Evolutionary conservation across 2,888 invertebrate species (phyloP), one percentile per base, ranked within the genome.

Genomic region (Acheta domesticus): DNA sequence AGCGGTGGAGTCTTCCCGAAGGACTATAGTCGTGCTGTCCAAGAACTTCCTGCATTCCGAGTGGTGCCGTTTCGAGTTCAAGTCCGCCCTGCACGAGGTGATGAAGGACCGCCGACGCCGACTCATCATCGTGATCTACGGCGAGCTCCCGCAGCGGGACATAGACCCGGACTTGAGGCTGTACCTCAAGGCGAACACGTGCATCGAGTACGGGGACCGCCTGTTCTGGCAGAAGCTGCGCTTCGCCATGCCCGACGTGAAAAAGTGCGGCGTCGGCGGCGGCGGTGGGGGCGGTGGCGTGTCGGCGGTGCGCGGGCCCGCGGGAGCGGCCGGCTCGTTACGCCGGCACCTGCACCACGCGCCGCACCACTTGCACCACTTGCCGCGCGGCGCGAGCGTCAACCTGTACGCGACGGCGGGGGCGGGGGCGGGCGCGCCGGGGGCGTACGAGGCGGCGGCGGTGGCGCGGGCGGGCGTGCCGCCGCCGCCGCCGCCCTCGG

Each of bases 141-240:
- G 96, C 78, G 96, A 97, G 85, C 90, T 97, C 84, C 94, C 96
- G 80, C 93, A 94, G 84, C 91, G 94, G 83, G 96, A 96, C 87
- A 91, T 97, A 82, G 97, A 97, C 88, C 92, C 94, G 83, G 97
- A 97, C 87, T 90, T 98, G 86, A 91, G 96, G 84, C 91, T 95
- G 86, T 96, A 96, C 87, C 90, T 98, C 85, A 93, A 96, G 85
- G 94, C 95, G 82, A 95, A 96, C 88, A 95, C 96, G 84, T 94
- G 96, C 87, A 93, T 98, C 86, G 94, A 95, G 87, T 96, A 95
- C 94, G 95, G 95, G 82, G 97, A 98, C 88, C 93, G 95, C 86
- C 93, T 96, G 86, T 98, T 98, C 89, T 98, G 98, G 98, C 96
- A 97, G 86, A 97, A 98, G 88, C 89, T 98, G 82, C 92, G 94